These are phyloP conservation scores for Scylla paramamosain DNA, from an alignment of 1,140 invertebrate species.

Conservation along the genomic window DNA sequence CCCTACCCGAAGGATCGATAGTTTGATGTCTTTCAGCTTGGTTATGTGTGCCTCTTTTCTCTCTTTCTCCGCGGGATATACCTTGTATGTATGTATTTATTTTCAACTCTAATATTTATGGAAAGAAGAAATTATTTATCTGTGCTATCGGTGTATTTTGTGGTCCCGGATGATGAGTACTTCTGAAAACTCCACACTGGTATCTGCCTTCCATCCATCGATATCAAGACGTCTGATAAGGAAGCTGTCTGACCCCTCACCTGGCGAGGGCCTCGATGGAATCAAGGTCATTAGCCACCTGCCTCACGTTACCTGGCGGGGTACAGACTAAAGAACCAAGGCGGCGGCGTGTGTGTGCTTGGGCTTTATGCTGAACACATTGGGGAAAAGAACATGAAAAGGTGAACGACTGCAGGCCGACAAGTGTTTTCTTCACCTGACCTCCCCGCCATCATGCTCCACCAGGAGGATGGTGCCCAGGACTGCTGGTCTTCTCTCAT, in stretches of 20 bases:
- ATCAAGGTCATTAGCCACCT: conserved; percentile 52
- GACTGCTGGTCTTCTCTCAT: too few species aligned
- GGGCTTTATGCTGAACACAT: background rate
- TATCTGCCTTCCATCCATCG: background rate
- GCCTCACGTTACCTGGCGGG: conserved; percentile 35
- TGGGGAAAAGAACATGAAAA: too few species aligned
- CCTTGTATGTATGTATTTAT: background rate
- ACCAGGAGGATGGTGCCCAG: too few species aligned
- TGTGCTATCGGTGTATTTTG: background rate
- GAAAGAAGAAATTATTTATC: background rate
- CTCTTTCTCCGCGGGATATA: background rate
- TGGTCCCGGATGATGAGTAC: background rate
- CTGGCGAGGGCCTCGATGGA: background rate
- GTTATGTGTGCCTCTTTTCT: background rate
- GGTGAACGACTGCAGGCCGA: too few species aligned
- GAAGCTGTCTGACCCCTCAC: conserved; percentile 17
- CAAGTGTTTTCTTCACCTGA: too few species aligned
- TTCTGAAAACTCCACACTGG: background rate
- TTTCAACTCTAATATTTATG: background rate
- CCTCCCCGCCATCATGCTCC: too few species aligned
- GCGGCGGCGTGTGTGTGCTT: background rate
- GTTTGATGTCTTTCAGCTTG: conserved; percentile 14
- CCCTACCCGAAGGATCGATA: background rate
- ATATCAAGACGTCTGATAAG: background rate
- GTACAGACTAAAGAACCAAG: background rate